Evolutionary conservation across 2,888 invertebrate species (phyloP).

Genomic region (Ichneumon xanthorius): DNA sequence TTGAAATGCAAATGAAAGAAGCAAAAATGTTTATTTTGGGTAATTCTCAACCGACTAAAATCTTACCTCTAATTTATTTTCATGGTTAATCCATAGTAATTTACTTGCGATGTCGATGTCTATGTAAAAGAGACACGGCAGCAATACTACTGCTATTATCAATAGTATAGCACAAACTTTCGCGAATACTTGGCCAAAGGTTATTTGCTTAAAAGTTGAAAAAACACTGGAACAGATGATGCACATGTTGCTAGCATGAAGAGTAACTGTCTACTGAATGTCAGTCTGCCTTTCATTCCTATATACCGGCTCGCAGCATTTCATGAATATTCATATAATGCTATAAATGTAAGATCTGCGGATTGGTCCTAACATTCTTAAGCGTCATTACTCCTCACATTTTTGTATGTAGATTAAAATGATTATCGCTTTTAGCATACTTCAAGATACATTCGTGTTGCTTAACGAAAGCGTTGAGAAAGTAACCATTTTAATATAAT

Average conservation of each 20-base stretch:
- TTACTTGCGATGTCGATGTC: conserved; percentile 54
- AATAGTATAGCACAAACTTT: conserved; percentile 53
- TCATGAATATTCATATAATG: not conserved
- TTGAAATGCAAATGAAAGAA: not conserved
- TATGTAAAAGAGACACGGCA: conserved; percentile 56
- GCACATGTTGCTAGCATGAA: conserved; percentile 50
- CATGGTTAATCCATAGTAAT: conserved; percentile 28
- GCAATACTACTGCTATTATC: conserved; percentile 46
- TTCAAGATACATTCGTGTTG: not conserved
- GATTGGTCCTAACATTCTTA: not conserved
- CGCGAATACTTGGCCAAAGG: conserved; percentile 19
- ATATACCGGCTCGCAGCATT: not conserved
- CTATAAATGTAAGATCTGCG: not conserved
- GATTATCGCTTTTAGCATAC: not conserved
- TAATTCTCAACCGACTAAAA: not conserved
- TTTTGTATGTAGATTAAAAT: not conserved
- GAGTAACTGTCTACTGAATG: conserved; percentile 45
- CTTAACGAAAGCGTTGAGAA: not conserved
- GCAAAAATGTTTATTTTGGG: not conserved
- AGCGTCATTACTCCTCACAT: not conserved
- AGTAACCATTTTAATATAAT: not conserved
- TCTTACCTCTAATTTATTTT: conserved; percentile 40
- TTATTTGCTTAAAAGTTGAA: not conserved
- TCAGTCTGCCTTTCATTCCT: not conserved
- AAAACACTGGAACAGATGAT: conserved; percentile 2